phyloP scores from a whole-genome alignment of 2,888 invertebrate genomes.

The Cataglyphis livida region DNA sequence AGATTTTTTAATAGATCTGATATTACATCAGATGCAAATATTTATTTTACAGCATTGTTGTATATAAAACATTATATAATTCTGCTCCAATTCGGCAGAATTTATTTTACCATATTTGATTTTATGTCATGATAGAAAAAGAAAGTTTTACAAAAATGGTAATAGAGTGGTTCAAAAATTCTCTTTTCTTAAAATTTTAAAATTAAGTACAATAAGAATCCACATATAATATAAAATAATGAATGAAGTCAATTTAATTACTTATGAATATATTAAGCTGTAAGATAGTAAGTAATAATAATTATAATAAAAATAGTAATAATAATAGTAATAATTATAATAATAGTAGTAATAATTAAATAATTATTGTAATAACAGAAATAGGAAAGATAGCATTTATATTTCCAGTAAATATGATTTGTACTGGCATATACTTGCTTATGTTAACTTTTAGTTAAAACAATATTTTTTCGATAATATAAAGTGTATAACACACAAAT shows the following conservation, averaged over 20 bases:
- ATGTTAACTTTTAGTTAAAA: constrained; percentile 52
- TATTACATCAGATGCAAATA: constrained; percentile 6
- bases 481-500: neutral
- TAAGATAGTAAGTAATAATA: constrained; percentile 16
- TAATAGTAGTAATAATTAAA: constrained; percentile 8
- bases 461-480: neutral
- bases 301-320: neutral
- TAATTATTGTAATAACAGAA: constrained; percentile 38
- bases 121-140: constrained; percentile 16
- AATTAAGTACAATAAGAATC: constrained; percentile 34
- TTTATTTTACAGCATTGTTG: constrained; percentile 18
- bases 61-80: constrained; percentile 20
- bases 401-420: constrained; percentile 12
- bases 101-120: neutral
- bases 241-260: neutral
- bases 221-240: neutral
- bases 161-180: constrained; percentile 53
- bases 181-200: neutral
- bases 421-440: constrained; percentile 52
- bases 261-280: neutral
- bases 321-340: neutral
- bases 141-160: constrained; percentile 62
- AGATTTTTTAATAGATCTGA: constrained; percentile 8
- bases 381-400: constrained; percentile 43
- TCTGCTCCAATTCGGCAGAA: neutral